Evolutionary conservation across 2,113 vertebrate species (phyloP).

Genomic region (Leuciscus idus): DNA sequence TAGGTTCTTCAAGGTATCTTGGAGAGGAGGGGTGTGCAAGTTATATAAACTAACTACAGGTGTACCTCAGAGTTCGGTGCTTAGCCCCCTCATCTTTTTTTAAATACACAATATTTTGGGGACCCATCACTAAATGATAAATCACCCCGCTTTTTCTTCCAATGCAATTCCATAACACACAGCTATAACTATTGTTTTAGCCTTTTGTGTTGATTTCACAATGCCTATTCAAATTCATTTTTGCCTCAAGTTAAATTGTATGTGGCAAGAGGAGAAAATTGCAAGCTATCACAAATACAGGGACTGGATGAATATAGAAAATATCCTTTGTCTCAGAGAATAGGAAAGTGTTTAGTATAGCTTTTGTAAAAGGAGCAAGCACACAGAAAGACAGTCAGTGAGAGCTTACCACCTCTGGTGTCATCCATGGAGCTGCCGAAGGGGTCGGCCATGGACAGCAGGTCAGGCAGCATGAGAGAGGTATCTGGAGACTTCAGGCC

Average conservation of each 20-base stretch:
- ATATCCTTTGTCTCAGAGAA: neutral
- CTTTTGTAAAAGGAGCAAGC: neutral
- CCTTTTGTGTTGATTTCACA: neutral
- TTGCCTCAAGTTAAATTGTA: neutral
- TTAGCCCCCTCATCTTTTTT: neutral
- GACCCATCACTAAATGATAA: neutral
- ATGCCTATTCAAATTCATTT: neutral
- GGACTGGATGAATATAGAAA: neutral
- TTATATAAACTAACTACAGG: neutral
- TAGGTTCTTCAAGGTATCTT: neutral
- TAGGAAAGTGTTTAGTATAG: neutral
- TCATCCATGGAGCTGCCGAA: slow-evolving; percentile 89
- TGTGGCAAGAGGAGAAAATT: neutral
- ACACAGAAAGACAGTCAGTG: neutral
- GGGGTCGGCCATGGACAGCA: slow-evolving; percentile 92
- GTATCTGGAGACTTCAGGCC: slow-evolving; percentile 97
- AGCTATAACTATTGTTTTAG: neutral
- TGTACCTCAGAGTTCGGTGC: neutral
- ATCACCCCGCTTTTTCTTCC: neutral
- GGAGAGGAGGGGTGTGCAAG: neutral
- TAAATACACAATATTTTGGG: neutral
- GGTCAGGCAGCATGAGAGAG: slow-evolving; percentile 91
- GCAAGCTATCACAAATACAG: neutral
- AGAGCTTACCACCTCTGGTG: slow-evolving; percentile 70
- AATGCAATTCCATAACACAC: neutral